These are phyloP conservation scores for Aradophagus sp. DNA, from an alignment of 1,140 invertebrate species.

Conservation along the genomic window DNA sequence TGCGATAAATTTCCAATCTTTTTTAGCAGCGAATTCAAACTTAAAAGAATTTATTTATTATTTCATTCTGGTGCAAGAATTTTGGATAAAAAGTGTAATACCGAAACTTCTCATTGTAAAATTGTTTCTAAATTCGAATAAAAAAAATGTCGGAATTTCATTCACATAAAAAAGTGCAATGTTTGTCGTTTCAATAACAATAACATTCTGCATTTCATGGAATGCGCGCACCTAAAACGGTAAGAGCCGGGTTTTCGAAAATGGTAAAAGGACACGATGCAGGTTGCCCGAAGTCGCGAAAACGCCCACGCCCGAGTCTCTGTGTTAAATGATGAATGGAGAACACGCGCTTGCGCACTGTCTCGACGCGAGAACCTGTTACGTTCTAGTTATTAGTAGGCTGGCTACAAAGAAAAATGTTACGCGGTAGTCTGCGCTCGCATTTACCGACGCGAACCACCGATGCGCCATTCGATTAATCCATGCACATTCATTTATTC, in stretches of 20 bases:
- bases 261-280: conserved; percentile 66
- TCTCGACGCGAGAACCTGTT: conserved; percentile 65
- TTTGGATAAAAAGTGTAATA: too few species aligned
- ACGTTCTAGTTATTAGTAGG: conserved; percentile 61
- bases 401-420: conserved; percentile 41
- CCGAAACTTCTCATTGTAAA: too few species aligned
- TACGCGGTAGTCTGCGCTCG: conserved; percentile 20
- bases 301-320: conserved; percentile 52
- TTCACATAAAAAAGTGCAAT: conserved; percentile 1
- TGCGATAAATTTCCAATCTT: too few species aligned
- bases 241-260: conserved; percentile 70
- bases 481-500: neutral
- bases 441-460: conserved; percentile 17
- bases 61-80: too few species aligned
- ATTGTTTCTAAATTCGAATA: too few species aligned
- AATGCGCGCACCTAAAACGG: conserved; percentile 17
- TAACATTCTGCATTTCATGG: conserved; percentile 12
- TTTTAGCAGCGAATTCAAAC: too few species aligned
- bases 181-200: neutral
- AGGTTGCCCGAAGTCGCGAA: conserved; percentile 59
- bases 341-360: conserved; percentile 43
- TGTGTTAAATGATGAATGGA: conserved; percentile 63
- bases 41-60: too few species aligned
- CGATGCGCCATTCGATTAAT: conserved; percentile 23
- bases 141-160: neutral